Percentiles rank a stretch among this genome's conserved stretches.
Conservation (phyloP, 64 coral and sea anemone genomes). For the Pachyseris speciosa region DNA sequence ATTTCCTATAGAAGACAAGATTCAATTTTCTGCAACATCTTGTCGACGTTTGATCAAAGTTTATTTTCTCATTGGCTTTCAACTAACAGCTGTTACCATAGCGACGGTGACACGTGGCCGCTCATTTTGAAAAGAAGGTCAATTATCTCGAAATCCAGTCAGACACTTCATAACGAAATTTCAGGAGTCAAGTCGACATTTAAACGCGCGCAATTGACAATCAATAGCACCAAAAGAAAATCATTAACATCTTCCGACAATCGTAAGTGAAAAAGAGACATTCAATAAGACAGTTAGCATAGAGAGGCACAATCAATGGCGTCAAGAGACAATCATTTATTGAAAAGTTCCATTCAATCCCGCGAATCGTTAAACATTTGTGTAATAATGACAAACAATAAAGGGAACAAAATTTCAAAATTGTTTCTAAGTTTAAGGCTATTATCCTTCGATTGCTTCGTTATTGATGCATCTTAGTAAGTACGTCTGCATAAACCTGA, state of each 20-base stretch:
- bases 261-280: constrained; percentile 77
- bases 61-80: no score
- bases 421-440: constrained; percentile 70
- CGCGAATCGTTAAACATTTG: constrained; percentile 77
- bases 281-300: constrained; percentile 77
- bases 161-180: no score
- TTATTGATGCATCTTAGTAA: constrained; percentile 55
- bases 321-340: constrained; percentile 80
- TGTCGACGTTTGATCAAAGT: no score
- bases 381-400: constrained; percentile 78
- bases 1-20: no score
- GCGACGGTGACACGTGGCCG: no score
- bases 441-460: constrained; percentile 66
- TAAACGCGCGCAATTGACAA: constrained; percentile 44
- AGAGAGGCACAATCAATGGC: constrained; percentile 89
- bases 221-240: constrained; percentile 54
- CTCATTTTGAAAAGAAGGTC: no score
- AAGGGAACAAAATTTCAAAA: constrained; percentile 69
- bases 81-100: no score
- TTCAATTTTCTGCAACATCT: no score
- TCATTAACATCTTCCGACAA: constrained; percentile 54
- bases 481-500: constrained; percentile 57
- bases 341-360: constrained; percentile 74
- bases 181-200: constrained; percentile 53
- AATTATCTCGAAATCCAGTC: no score